Conservation (phyloP, 2,113 vertebrate genomes). For the Myotis yumanensis region DNA sequence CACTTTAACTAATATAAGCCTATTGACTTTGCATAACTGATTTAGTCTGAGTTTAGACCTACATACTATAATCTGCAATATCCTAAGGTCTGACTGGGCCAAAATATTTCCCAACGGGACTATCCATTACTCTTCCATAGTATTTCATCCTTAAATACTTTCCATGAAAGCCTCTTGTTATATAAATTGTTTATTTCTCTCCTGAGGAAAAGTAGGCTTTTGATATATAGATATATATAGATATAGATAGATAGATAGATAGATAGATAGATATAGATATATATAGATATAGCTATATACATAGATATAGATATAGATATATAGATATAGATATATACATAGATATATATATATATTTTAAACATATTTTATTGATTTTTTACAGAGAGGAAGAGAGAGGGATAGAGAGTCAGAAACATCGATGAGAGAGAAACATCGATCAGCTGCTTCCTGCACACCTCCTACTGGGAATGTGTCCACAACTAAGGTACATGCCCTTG, state of each 20-base stretch:
- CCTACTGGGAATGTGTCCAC: no score
- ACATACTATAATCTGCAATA: background rate
- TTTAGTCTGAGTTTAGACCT: background rate
- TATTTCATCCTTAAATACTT: background rate
- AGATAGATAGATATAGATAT: no score
- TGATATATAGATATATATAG: background rate
- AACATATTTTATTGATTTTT: no score
- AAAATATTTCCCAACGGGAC: background rate
- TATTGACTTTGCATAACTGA: background rate
- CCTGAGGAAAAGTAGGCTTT: background rate
- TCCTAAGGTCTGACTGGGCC: background rate
- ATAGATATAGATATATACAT: no score
- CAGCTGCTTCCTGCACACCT: no score
- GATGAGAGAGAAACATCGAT: no score
- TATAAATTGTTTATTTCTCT: background rate
- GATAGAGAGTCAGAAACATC: no score
- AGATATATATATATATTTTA: background rate
- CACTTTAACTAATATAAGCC: background rate
- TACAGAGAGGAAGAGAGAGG: no score
- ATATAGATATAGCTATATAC: no score
- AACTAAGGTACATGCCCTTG: no score
- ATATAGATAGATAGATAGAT: no score
- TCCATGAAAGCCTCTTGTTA: background rate
- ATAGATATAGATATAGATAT: no score
- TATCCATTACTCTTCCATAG: background rate